Percentiles rank a stretch among this genome's conserved stretches.
These are phyloP conservation scores for Scophthalmus maximus DNA, from an alignment of 2,113 vertebrate species.

Conservation along the genomic window DNA sequence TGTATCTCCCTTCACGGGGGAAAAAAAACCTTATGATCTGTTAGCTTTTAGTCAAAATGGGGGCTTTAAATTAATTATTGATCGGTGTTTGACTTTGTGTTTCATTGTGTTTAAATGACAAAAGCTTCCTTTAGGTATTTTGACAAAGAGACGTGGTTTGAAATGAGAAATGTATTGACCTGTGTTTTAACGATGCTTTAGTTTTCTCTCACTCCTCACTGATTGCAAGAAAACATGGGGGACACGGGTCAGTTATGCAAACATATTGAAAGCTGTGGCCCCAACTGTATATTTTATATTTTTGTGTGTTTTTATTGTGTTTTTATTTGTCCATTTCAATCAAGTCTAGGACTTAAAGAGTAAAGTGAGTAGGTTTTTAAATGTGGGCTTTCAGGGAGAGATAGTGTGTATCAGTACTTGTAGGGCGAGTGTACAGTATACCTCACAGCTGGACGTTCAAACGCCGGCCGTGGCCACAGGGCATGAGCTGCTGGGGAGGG, in stretches of 20 bases:
- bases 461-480: conserved; percentile 52
- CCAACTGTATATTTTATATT: conserved; percentile 47
- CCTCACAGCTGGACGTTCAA: conserved; percentile 43
- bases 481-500: conserved; percentile 72
- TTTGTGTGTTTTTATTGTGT: not conserved
- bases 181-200: conserved; percentile 66
- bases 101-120: conserved; percentile 63
- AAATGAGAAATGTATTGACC: conserved; percentile 75
- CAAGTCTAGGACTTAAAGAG: conserved; percentile 1
- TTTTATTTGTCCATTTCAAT: conserved; percentile 31
- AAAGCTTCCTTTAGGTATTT: conserved; percentile 72
- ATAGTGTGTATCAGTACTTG: not conserved
- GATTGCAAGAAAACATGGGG: conserved; percentile 37
- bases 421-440: not conserved
- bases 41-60: conserved; percentile 54
- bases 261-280: conserved; percentile 34
- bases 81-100: conserved; percentile 63
- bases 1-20: conserved; percentile 58
- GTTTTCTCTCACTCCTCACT: conserved; percentile 55
- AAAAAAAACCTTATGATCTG: conserved; percentile 55
- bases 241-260: conserved; percentile 41
- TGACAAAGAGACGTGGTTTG: conserved; percentile 54
- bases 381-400: conserved; percentile 27
- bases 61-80: conserved; percentile 77
- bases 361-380: conserved; percentile 19